Evolutionary conservation across 1,140 invertebrate genomes (phyloP), one percentile per base, ranked within the genome.

Genomic region (Trypoxylus dichotomus): DNA sequence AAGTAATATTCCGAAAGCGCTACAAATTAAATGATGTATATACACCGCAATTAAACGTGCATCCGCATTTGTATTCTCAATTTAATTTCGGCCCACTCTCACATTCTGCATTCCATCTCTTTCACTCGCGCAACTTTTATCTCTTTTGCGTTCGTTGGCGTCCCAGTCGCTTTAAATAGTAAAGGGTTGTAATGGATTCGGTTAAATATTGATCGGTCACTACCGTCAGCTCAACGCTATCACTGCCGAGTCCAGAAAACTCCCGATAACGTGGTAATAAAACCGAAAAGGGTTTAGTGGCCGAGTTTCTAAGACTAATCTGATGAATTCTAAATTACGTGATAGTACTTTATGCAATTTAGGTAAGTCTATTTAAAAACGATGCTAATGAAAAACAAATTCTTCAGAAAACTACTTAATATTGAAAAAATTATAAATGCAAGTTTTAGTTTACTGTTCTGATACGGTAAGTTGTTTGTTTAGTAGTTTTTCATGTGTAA

Each of bases 1-100:
- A 68, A 68, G 60, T 68, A 68, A 68, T 68, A 68, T 68, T 68
- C 60, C 60, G 27, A 68, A 68, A 68, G 60, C 60, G 21, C 24
- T 68, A 68, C 60, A 76, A 43, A 79, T 75, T 75, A 76, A 77
- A 73, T 79, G 76, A 68, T 74, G 78, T 76, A 79, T 79, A 78
- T 43, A 60, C 68, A 73, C 78, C 76, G 78, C 78, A 79, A 76
- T 76, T 76, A 74, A 76, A 73, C 71, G 75, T 71, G 78, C 76
- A 74, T 79, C 79, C 79, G 79, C 79, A 80, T 80, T 80, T 80
- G 77, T 80, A 80, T 80, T 80, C 79, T 80, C 79, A 80, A 80
- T 80, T 80, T 77, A 80, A 80, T 77, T 80, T 58, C 32, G 77
- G 60, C 6, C 60, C 24, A 24, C 60, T 68, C 60, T 68, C 60